Conservation (phyloP, 2,113 vertebrate species). For the Blennius ocellaris region DNA sequence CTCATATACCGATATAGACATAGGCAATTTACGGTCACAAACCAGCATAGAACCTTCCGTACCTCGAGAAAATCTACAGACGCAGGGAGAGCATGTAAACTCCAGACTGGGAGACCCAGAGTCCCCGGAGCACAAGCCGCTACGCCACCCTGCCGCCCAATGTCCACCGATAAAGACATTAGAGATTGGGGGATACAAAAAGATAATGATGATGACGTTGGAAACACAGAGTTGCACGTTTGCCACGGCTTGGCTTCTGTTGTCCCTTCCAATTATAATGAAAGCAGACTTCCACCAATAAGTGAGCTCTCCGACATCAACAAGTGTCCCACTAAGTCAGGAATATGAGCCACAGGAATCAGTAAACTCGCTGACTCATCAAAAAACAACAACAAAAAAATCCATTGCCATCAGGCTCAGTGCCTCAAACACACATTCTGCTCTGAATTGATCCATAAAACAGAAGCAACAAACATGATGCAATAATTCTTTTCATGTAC, state of each 20-base stretch:
- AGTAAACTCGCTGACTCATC: not conserved
- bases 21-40: too few species aligned
- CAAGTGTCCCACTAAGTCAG: conserved; percentile 1
- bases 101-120: too few species aligned
- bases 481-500: not conserved
- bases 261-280: not conserved
- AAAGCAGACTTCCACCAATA: not conserved
- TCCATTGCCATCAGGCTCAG: not conserved
- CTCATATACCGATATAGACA: too few species aligned
- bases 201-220: not conserved
- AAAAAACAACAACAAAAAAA: not conserved
- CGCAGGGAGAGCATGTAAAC: too few species aligned
- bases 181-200: conserved; percentile 4
- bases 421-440: not conserved
- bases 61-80: too few species aligned
- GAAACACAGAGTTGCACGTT: not conserved
- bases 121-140: too few species aligned
- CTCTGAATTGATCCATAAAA: not conserved
- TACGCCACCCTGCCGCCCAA: too few species aligned
- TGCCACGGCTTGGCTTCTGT: not conserved
- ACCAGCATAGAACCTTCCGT: too few species aligned
- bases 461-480: not conserved
- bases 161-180: too few species aligned
- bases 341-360: not conserved
- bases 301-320: not conserved